Evolutionary conservation across 2,888 invertebrate species (phyloP).

Genomic region (Zeuzera pyrina): DNA sequence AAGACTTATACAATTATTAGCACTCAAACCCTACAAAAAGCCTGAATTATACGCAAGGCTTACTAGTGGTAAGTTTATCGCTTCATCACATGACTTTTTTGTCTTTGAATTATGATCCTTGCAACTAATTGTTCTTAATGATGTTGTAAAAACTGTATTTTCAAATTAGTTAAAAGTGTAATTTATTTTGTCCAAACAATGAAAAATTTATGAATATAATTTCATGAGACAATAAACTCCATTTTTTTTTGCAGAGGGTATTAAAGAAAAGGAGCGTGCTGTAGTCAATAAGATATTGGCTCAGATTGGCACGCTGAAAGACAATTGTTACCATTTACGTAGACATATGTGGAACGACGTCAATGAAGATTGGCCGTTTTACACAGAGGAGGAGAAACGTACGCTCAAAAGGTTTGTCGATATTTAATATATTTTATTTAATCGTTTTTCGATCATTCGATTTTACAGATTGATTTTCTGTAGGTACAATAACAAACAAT

Average conservation of each 20-base stretch:
- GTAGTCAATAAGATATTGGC: slow-evolving; percentile 84
- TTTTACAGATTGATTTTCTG: too few relatives aligned
- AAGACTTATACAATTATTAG: slow-evolving; percentile 94
- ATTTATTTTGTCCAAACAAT: neutral
- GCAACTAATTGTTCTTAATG: neutral
- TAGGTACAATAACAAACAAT: too few relatives aligned
- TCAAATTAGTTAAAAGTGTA: neutral
- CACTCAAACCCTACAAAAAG: slow-evolving; percentile 94
- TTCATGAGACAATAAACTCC: neutral
- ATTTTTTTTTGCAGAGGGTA: slow-evolving; percentile 80
- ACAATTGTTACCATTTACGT: slow-evolving; percentile 91
- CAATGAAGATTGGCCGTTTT: slow-evolving; percentile 95
- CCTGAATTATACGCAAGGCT: slow-evolving; percentile 89
- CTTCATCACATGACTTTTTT: too few relatives aligned
- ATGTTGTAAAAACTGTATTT: neutral
- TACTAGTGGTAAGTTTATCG: slow-evolving; percentile 85
- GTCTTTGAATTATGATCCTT: neutral
- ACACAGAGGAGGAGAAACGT: slow-evolving; percentile 90
- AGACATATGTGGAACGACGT: slow-evolving; percentile 94
- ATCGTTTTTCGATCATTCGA: too few relatives aligned
- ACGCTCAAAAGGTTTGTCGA: slow-evolving; percentile 88
- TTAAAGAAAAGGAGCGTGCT: slow-evolving; percentile 86
- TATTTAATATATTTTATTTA: too few relatives aligned
- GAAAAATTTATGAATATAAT: neutral
- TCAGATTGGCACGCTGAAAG: slow-evolving; percentile 86